phyloP scores from a whole-genome alignment of 2,113 vertebrate genomes.

The Atlantisia rogersi region DNA sequence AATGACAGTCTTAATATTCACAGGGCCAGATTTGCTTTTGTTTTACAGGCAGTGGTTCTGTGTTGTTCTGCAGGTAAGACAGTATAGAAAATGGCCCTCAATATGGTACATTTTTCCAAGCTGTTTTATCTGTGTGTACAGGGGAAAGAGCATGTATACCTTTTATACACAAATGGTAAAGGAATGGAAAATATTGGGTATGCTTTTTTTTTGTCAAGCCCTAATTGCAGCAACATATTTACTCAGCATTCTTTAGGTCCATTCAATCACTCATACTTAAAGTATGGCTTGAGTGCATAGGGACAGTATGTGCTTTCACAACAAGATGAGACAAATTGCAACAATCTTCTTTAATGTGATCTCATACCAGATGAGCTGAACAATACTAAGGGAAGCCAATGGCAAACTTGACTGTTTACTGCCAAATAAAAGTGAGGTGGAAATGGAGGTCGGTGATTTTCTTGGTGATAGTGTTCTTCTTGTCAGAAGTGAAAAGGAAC shows the following conservation, averaged over 20 bases:
- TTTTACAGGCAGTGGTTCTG: not conserved
- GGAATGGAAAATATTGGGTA: not conserved
- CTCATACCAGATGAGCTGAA: slow-evolving; percentile 74
- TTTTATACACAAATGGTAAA: slow-evolving; percentile 12
- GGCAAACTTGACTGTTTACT: slow-evolving; percentile 76
- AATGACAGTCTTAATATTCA: not conserved
- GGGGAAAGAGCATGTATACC: not conserved
- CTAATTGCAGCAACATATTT: slow-evolving; percentile 64
- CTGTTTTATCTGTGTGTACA: not conserved
- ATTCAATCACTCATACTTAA: slow-evolving; percentile 53
- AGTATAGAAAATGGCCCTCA: not conserved
- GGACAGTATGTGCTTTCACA: slow-evolving; percentile 73
- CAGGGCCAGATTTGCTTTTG: not conserved
- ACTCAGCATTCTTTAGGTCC: slow-evolving; percentile 54
- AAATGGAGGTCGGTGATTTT: slow-evolving; percentile 78
- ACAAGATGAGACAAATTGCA: slow-evolving; percentile 80
- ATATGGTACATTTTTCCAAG: not conserved
- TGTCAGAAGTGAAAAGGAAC: slow-evolving; percentile 75
- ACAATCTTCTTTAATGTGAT: slow-evolving; percentile 81
- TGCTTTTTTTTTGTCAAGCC: not conserved
- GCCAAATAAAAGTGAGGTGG: slow-evolving; percentile 75
- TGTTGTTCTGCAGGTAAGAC: not conserved
- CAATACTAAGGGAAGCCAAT: slow-evolving; percentile 64
- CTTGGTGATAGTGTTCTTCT: slow-evolving; percentile 72
- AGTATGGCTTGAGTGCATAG: slow-evolving; percentile 64